phyloP scores from a whole-genome alignment of 1,140 invertebrate genomes.

The Hetaerina americana region DNA sequence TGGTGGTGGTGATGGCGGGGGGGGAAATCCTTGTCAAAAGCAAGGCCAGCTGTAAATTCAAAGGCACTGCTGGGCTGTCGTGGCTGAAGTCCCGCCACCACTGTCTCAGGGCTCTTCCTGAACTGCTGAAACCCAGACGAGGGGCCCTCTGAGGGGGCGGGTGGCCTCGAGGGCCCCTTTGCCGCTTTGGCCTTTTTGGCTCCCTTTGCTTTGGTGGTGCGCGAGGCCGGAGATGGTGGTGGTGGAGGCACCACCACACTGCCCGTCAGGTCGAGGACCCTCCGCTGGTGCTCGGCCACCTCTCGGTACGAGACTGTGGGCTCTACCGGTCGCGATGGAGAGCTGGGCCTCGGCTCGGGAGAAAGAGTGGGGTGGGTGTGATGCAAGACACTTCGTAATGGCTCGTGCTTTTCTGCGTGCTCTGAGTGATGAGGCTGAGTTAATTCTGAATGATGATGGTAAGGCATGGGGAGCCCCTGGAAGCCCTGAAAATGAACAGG shows the following conservation, averaged over 20 bases:
- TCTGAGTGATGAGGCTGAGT: not conserved
- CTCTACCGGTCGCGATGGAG: not conserved
- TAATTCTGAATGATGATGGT: not conserved
- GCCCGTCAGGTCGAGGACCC: not conserved
- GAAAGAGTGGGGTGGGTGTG: not conserved
- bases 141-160: not conserved
- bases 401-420: not conserved
- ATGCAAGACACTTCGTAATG: not conserved
- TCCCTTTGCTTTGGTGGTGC: not conserved
- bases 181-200: not conserved
- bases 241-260: not conserved
- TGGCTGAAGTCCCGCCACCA: not conserved
- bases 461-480: not conserved
- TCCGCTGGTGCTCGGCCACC: not conserved
- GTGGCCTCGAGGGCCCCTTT: not conserved
- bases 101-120: not conserved
- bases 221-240: not conserved
- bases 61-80: not conserved
- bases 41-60: not conserved
- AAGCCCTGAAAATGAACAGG: not conserved
- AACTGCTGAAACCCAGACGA: not conserved
- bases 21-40: not conserved
- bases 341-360: not conserved
- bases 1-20: not conserved
- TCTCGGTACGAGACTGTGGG: not conserved